Base-by-base conservation (phyloP, 2,888 invertebrate genomes). In the Melinaea menophilus region DNA sequence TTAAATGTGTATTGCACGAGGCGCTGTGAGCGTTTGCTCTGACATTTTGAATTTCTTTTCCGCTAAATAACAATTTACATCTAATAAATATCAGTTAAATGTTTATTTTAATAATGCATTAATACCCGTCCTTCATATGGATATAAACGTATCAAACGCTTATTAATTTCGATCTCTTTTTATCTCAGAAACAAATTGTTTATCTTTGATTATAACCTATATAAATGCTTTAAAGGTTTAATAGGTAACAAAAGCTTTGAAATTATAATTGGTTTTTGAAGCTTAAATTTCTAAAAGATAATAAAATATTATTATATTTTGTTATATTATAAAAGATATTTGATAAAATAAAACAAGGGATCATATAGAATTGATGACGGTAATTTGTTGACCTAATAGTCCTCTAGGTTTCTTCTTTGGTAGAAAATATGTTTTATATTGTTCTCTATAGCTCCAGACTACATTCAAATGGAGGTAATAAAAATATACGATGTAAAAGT, bases 1-100 rank as follows among this genome's bases (percentile, higher is more conserved):
- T 9, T 31, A 31, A 31, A 51, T 51, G 11, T 51, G 7, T 31
- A 51, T 51, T 51, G 31, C 51, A 31, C 41, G 41, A 41, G 51
- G 31, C 51, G 31, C 31, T 3, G 31, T 31, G 31, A 51, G 13
- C 48, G 22, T 31, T 31, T 31, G 7, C 31, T 51, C 2, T 31
- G 4, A 51, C 11, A 2, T 31, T 31, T 51, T 31, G 22, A 11
- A 31, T 3, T 66, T 63, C 59, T 54, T 56, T 66, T 67, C 68
- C 82, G 82, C 82, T 84, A 85, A 84, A 84, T 85, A 86, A 86
- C 85, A 84, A 79, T 82, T 80, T 85, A 86, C 82, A 84, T 48
- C 59, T 59, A 67, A 67, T 56, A 69, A 56, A 65, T 55, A 54
- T 65, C 59, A 63, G 37, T 54, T 59, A n/a, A 66, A 65, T 67